Conservation (phyloP, 2,888 invertebrate genomes). For the Acanthosepion lycidas region DNA sequence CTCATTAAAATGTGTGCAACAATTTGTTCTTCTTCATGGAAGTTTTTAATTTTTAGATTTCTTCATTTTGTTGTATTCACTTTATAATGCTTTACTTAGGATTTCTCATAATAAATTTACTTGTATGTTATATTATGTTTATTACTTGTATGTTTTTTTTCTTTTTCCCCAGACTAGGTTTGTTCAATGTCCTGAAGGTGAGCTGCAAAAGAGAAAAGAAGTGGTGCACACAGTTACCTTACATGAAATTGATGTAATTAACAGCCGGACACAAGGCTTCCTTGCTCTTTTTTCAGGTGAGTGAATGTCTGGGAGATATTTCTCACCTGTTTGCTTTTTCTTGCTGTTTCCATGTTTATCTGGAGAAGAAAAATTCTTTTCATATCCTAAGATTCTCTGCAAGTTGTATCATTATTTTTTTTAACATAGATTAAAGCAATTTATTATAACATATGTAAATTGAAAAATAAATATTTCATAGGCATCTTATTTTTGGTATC, state of each 20-base stretch:
- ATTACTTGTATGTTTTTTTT: not conserved
- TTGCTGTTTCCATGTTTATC: not conserved
- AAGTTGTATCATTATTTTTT: too few species aligned
- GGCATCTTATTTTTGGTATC: too few species aligned
- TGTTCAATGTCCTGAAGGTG: conserved; percentile 98
- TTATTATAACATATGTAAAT: too few species aligned
- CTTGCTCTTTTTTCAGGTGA: conserved; percentile 94
- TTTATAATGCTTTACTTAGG: too few species aligned
- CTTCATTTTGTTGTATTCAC: not conserved
- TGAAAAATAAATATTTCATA: too few species aligned
- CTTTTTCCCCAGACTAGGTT: conserved; percentile 80
- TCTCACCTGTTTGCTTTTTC: not conserved
- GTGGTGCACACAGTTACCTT: conserved; percentile 96
- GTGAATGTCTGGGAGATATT: not conserved
- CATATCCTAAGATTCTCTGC: not conserved
- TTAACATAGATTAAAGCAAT: too few species aligned
- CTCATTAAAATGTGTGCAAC: too few species aligned
- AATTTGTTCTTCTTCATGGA: too few species aligned
- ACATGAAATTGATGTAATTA: conserved; percentile 99
- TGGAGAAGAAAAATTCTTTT: not conserved
- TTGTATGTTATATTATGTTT: not conserved
- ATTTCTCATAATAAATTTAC: not conserved
- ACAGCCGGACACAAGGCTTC: conserved; percentile 97
- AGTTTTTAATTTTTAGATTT: not conserved
- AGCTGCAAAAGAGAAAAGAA: conserved; percentile 97